phyloP scores from a whole-genome alignment of 2,113 vertebrate species.

The Motacilla tschutschensis region DNA sequence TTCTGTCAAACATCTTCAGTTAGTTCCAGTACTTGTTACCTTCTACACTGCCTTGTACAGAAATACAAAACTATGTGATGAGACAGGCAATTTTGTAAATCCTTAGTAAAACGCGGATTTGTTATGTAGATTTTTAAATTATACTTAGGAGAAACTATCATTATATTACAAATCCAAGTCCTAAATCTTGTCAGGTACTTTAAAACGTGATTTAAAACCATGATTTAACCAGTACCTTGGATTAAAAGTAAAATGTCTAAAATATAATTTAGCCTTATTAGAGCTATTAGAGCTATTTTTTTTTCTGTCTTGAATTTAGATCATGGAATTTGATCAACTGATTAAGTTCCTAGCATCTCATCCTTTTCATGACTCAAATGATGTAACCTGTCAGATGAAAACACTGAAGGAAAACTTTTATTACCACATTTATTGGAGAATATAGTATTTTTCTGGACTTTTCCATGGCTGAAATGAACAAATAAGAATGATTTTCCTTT shows the following conservation, averaged over 20 bases:
- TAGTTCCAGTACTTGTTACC: not conserved
- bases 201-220: not conserved
- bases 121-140: too few species aligned
- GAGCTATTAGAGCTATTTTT: not conserved
- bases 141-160: not conserved
- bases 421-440: not conserved
- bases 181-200: not conserved
- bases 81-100: not conserved
- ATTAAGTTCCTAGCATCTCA: not conserved
- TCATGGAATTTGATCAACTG: not conserved
- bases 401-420: not conserved
- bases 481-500: not conserved
- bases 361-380: not conserved
- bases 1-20: not conserved
- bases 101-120: not conserved
- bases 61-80: not conserved
- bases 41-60: not conserved
- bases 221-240: not conserved
- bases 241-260: not conserved
- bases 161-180: not conserved
- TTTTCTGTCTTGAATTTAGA: not conserved
- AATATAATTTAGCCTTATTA: not conserved
- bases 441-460: not conserved
- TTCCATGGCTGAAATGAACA: not conserved
- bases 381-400: not conserved